Evolutionary conservation across 35 echinoderm and acorn worm genomes (phyloP), one percentile per base, ranked within the genome.

Genomic region (Diadema setosum): DNA sequence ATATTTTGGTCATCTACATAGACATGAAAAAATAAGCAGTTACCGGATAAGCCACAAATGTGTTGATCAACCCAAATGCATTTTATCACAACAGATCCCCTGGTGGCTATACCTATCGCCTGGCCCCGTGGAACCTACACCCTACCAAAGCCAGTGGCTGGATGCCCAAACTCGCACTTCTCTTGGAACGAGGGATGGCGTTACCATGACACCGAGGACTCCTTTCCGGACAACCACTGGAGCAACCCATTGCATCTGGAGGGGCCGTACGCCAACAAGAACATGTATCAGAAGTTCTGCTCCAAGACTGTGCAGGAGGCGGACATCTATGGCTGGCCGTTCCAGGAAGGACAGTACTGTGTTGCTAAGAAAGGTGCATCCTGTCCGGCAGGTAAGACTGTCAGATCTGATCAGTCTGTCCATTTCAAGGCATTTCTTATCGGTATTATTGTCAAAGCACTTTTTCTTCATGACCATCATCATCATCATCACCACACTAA

Each of bases 61-160:
- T 14, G 0, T 59, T 7, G 2, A 23, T 59, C 56, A 23, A 4
- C 56, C 16, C 56, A 23, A 18, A 4, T 23, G 29, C 56, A 23
- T 59, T 4, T 26, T 59, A 23, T 15, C 17, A 18, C 17, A 59
- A 23, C 17, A 86, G 21, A 63, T 69, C 46, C 81, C 20, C 33
- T 31, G 16, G 29, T 59, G 3, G 5, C 27, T 14, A 83, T 58
- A 26, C 81, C 81, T 2, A 33, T 58, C 49, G 49, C 92, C 25
- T 91, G 93, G 93, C 89, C 93, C 8, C 58, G 43, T 12, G 93
- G 93, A 18, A 87, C 84, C 24, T 95, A 88, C 57, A 82, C 89
- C 23, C 45, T 91, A 26, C 89, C 89, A 6, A 87, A 58, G n/a
- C 73, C 93, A 16, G 43, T 70, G 2, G 25, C 35, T 15, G 81